Conservation (phyloP, 2,888 invertebrate species). For the Fabriciana adippe region DNA sequence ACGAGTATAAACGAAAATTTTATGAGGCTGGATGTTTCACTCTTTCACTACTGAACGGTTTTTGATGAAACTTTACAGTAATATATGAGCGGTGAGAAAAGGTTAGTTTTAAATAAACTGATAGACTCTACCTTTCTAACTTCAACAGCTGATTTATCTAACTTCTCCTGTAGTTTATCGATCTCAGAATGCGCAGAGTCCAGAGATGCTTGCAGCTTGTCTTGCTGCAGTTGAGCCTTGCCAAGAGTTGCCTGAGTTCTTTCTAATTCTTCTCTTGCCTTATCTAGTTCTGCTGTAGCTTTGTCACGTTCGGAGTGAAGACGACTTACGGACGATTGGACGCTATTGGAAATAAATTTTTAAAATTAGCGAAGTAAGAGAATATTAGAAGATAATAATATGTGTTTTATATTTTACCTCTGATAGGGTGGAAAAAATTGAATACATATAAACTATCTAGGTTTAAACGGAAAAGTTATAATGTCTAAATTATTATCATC, state of each 20-base stretch:
- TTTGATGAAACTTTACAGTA: too few species aligned
- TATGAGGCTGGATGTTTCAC: too few species aligned
- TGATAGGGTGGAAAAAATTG: too few species aligned
- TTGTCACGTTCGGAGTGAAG: constrained; percentile 94
- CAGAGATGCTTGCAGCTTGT: constrained; percentile 93
- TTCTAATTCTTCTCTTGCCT: constrained; percentile 93
- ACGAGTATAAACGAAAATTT: too few species aligned
- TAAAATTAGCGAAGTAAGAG: too few species aligned
- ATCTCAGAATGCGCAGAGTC: constrained; percentile 95
- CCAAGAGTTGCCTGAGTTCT: constrained; percentile 93
- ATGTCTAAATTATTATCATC: too few species aligned
- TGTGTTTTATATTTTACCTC: too few species aligned
- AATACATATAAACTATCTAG: too few species aligned
- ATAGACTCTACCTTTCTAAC: constrained; percentile 85
- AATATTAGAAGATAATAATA: too few species aligned
- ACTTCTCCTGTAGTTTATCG: constrained; percentile 93
- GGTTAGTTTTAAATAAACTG: constrained; percentile 46
- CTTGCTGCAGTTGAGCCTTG: constrained; percentile 95
- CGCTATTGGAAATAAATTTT: constrained; percentile 59
- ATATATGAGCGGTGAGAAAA: too few species aligned
- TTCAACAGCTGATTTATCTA: constrained; percentile 92
- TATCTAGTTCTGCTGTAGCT: constrained; percentile 91
- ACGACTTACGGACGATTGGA: constrained; percentile 91
- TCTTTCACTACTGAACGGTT: too few species aligned
- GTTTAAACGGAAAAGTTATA: too few species aligned